Base-by-base conservation (phyloP, 2,888 invertebrate genomes). In the Papilio elwesi region DNA sequence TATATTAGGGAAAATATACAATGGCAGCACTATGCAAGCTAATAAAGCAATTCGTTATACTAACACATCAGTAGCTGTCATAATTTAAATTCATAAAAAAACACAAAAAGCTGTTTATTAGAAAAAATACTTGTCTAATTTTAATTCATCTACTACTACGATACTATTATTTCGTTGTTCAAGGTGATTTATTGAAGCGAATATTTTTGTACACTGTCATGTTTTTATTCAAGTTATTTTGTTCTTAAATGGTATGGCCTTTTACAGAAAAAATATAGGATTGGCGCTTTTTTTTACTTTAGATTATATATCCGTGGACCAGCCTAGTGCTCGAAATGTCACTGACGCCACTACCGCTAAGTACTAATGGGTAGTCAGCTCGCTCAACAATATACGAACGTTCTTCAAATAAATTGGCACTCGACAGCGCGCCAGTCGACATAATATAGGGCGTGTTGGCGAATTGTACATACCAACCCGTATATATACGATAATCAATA, bases 341-440 rank as follows among this genome's bases (percentile, higher is more conserved):
- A 68, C 12, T 26, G 57, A 68, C 26, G 16, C 2, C 10, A 67
- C 15, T 26, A 55, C 68, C n/a, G 62, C 8, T 9, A 52, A 67
- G 43, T 43, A 52, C 49, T 72, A 72, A 68, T 63, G 57, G 57
- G 64, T 59, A 65, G 65, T 76, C 64, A 71, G 68, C 55, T 62
- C 57, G 67, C 70, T 69, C 76, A 68, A 76, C 74, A 76, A 76
- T 76, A 78, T 76, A 80, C 79, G 79, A 85, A 82, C 85, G 86
- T 87, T 91, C 89, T 91, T 91, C 89, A 91, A 90, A 91, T 91
- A 93, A 92, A 93, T 93, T 92, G 92, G 92, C 90, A 90, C 92
- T 91, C 88, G 79, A 83, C 86, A 80, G 79, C 84, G 81, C 81
- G 53, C 59, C 69, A 66, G 88, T 81, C 85, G 82, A 86, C 91